Base-by-base conservation (phyloP, 2,888 invertebrate genomes). In the Stramonita haemastoma region DNA sequence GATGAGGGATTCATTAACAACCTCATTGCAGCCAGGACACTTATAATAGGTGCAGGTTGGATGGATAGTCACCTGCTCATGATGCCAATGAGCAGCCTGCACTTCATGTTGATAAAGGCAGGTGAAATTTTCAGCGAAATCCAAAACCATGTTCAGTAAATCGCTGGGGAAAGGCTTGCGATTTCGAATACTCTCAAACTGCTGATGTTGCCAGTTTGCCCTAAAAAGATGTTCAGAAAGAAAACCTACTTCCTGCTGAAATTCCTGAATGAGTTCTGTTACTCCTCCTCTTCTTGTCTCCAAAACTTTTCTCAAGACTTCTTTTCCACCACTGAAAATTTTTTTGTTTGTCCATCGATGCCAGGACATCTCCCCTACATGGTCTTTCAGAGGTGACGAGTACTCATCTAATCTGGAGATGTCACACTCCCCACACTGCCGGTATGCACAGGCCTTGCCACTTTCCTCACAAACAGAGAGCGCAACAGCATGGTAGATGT, bases 51-150 rank as follows among this genome's bases (percentile, higher is more conserved):
- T 13, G 56, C 34, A 19, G 19, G 56, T 36, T 17, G 87, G 87
- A n/a, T 77, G 77, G 8, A 87, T 36, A 1, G 87, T 87, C 29
- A 87, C 87, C n/a, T 66, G 66, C 36, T 86, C 22, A 17, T 86
- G 86, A 34, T 86, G 86, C 57, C 86, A 70, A 26, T 86, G 34
- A 17, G 70, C 70, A 2, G 86, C 32, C 70, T 86, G 86, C 11
- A 86, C 34, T 22, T 66, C 86, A n/a, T 86, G 86, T 22, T 86
- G 86, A 15, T 86, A 70, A 4, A 57, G n/a, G 70, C 86, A 86
- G 4, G 86, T 70, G 36, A 70, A 86, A 86, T 66, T 86, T 34
- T 86, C 86, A 22, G 86, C 86, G 26, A 86, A 86, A 34, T 86
- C 86, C 32, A 86, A 17, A 6, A 86, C 86, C 86, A 36, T 19